Evolutionary conservation across 2,113 vertebrate genomes (phyloP).

Genomic region (Hyla sarda): DNA sequence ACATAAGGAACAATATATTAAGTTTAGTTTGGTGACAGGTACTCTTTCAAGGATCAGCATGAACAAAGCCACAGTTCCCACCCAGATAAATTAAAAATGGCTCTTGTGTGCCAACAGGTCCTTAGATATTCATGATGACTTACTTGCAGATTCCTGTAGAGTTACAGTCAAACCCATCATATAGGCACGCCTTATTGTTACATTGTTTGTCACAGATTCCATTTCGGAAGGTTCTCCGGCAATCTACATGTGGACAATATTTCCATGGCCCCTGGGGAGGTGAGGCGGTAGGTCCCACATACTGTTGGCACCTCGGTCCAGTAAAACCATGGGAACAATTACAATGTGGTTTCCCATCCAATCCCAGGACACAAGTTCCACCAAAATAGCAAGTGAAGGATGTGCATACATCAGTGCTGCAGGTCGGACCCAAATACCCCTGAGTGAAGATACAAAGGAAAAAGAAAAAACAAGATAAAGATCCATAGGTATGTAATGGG

Average conservation of each 20-base stretch:
- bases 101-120: not conserved
- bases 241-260: conserved; percentile 73
- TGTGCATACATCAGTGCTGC: conserved; percentile 63
- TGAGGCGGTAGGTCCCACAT: conserved; percentile 57
- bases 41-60: too few relatives aligned
- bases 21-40: too few relatives aligned
- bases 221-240: conserved; percentile 79
- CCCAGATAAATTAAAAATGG: not conserved
- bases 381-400: conserved; percentile 65
- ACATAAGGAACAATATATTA: too few relatives aligned
- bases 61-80: too few relatives aligned
- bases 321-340: conserved; percentile 63
- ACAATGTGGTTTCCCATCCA: conserved; percentile 61
- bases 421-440: conserved; percentile 69
- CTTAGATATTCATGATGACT: not conserved
- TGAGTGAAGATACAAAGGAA: conserved; percentile 55
- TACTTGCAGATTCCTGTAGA: conserved; percentile 76
- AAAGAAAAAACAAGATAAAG: conserved; percentile 65
- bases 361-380: conserved; percentile 63
- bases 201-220: conserved; percentile 80
- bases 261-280: conserved; percentile 75
- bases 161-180: conserved; percentile 85
- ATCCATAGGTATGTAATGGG: not conserved
- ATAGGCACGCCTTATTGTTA: conserved; percentile 76
- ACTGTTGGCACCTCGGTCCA: conserved; percentile 66